These are phyloP conservation scores for Scopus umbretta DNA, from an alignment of 2,113 vertebrate species.

Conservation along the genomic window DNA sequence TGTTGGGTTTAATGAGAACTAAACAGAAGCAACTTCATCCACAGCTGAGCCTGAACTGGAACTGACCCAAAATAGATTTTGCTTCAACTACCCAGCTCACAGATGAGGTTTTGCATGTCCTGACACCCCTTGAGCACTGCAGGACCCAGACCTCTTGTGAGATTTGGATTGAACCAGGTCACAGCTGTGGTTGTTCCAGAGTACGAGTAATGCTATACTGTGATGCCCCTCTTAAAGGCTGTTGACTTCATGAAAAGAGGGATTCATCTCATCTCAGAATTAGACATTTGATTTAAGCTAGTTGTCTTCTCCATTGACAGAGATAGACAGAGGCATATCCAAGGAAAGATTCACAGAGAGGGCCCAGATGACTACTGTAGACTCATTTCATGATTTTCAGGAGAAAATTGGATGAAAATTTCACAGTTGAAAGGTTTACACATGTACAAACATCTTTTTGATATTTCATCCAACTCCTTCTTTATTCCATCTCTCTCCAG, in stretches of 20 bases:
- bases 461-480: not conserved
- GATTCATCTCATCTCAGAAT: not conserved
- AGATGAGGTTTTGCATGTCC: not conserved
- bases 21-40: not conserved
- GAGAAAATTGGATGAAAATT: not conserved
- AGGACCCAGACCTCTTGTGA: not conserved
- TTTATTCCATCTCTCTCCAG: not conserved
- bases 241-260: not conserved
- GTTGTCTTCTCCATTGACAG: not conserved
- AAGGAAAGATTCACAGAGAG: not conserved
- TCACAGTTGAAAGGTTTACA: not conserved
- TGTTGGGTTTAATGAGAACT: not conserved
- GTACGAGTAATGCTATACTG: not conserved
- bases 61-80: not conserved
- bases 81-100: accelerated
- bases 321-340: not conserved
- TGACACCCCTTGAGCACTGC: not conserved
- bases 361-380: not conserved
- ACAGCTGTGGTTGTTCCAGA: not conserved
- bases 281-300: not conserved
- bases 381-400: not conserved
- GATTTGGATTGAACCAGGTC: not conserved
- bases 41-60: not conserved
- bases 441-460: not conserved
- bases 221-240: not conserved